A percentile compares a stretch with the other conserved stretches of the same genome.
These are phyloP conservation scores for Corydoras sp. DNA, from an alignment of 2,113 vertebrate genomes.

Conservation along the genomic window DNA sequence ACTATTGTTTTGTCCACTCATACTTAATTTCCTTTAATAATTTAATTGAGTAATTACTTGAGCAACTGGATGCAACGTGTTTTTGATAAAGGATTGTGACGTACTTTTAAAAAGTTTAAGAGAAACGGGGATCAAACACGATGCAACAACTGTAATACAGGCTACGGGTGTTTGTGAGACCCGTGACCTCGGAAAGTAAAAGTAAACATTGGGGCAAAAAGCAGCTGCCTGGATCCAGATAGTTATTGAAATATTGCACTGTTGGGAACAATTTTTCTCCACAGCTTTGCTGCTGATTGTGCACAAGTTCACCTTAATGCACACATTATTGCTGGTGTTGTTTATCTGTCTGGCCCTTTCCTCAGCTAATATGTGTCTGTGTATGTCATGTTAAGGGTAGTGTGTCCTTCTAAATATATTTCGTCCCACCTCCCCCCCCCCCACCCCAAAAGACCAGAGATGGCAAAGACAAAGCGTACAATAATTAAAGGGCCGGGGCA, in stretches of 20 bases:
- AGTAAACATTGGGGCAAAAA: not conserved
- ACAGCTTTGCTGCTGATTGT: slow-evolving; percentile 31
- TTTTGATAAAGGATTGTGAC: too few relatives aligned
- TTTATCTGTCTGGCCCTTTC: slow-evolving; percentile 37
- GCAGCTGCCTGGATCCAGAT: slow-evolving; percentile 9
- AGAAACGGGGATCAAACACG: too few relatives aligned
- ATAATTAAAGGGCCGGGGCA: slow-evolving; percentile 78
- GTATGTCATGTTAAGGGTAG: slow-evolving; percentile 64
- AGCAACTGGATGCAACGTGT: too few relatives aligned
- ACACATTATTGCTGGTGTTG: slow-evolving; percentile 36
- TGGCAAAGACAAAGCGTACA: slow-evolving; percentile 87
- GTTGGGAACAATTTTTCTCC: slow-evolving; percentile 34
- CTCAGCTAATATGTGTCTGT: slow-evolving; percentile 26
- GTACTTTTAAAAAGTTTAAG: too few relatives aligned
- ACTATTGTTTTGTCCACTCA: too few relatives aligned
- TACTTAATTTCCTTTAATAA: too few relatives aligned
- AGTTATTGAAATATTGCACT: slow-evolving; percentile 28
- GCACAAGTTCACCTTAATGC: slow-evolving; percentile 37
- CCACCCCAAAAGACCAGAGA: slow-evolving; percentile 66
- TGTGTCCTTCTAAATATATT: slow-evolving; percentile 70
- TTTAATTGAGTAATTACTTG: too few relatives aligned
- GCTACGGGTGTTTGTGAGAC: slow-evolving; percentile 10
- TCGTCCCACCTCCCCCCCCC: slow-evolving; percentile 47
- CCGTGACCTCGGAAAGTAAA: slow-evolving; percentile 21
- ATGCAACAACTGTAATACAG: not conserved